A percentile compares a stretch with the other conserved stretches of the same genome.
Evolutionary conservation across 1,140 invertebrate species (phyloP).

Genomic region (Magallana ariakensis): DNA sequence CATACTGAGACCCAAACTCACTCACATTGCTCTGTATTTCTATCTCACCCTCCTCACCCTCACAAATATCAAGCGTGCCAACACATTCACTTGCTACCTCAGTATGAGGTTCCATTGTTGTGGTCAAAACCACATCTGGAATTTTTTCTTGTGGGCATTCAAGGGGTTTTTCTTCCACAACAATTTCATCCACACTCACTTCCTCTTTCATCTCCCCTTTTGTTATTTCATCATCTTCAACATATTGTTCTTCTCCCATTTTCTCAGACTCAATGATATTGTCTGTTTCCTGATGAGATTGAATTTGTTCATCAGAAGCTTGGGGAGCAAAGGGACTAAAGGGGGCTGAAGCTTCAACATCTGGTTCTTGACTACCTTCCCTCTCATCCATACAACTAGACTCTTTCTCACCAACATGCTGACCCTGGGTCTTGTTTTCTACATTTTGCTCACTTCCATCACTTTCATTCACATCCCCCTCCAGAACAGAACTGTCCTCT

Average conservation of each 20-base stretch:
- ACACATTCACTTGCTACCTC: neutral
- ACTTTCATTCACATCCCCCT: neutral
- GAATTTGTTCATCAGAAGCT: neutral
- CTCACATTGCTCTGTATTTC: conserved; percentile 11
- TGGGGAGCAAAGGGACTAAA: neutral
- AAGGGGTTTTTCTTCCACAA: neutral
- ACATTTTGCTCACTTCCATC: neutral
- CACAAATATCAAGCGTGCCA: neutral
- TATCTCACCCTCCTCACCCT: conserved; percentile 23
- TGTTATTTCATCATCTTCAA: conserved; percentile 16
- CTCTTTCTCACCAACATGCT: conserved; percentile 10
- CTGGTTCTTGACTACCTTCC: neutral
- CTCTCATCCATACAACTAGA: neutral
- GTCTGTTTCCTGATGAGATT: neutral
- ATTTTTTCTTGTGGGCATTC: neutral
- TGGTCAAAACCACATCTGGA: conserved; percentile 24
- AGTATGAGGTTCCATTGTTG: neutral
- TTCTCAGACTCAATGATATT: neutral
- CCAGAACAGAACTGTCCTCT: conserved; percentile 14
- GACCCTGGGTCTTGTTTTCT: neutral
- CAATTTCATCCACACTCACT: conserved; percentile 14
- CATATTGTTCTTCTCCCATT: neutral
- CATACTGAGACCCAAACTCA: conserved; percentile 37
- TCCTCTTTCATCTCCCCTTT: neutral
- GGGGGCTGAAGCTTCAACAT: neutral